Conservation (phyloP, 2,113 vertebrate species). For the Atractosteus spatula region DNA sequence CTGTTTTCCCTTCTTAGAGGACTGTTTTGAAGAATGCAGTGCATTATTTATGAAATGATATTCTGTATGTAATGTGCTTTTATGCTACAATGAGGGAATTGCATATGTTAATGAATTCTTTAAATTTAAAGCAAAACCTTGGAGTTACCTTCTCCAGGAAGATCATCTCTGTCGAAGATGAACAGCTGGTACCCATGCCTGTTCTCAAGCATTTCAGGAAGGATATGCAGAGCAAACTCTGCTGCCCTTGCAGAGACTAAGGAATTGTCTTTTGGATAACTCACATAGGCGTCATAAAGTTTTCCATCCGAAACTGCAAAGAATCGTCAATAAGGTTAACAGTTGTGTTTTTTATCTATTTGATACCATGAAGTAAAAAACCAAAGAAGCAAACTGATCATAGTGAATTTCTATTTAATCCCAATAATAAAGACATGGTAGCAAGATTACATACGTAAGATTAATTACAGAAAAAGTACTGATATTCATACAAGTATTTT, state of each 20-base stretch:
- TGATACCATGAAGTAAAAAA: no score
- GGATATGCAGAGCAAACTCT: conserved; percentile 57
- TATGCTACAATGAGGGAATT: no score
- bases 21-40: no score
- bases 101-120: no score
- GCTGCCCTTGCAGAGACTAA: neutral
- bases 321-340: neutral
- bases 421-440: neutral
- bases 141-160: conserved; percentile 80
- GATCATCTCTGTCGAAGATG: conserved; percentile 80
- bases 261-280: conserved; percentile 28
- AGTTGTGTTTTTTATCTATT: neutral
- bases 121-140: no score
- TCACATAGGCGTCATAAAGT: conserved; percentile 63
- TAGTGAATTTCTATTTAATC: no score
- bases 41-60: no score
- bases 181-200: conserved; percentile 79
- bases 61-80: no score
- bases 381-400: no score
- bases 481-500: neutral
- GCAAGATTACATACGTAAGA: neutral
- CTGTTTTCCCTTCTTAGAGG: no score
- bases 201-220: conserved; percentile 77
- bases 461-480: neutral
- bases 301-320: conserved; percentile 51